These are phyloP conservation scores for Parapsyche elsis DNA, from an alignment of 1,140 invertebrate species.

Conservation along the genomic window DNA sequence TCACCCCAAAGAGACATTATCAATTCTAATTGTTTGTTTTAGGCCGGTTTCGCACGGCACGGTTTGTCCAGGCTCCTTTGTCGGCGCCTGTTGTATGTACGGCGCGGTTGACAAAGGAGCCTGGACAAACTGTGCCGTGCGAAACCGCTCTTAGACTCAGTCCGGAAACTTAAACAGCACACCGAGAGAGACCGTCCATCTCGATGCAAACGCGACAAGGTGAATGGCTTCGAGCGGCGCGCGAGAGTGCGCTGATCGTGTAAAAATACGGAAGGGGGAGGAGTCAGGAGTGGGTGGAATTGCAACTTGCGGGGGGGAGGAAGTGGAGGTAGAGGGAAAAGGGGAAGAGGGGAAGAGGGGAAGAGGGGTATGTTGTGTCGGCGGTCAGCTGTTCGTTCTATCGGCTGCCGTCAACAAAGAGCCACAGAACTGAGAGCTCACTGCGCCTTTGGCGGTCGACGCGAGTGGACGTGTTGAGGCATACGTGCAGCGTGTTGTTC, in stretches of 20 bases:
- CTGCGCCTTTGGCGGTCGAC: slow-evolving; percentile 17
- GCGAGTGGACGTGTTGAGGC: not conserved
- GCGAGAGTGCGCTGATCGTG: not conserved
- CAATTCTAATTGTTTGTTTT: too few relatives aligned
- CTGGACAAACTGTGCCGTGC: too few relatives aligned
- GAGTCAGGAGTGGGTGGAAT: not conserved
- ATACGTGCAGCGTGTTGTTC: not conserved
- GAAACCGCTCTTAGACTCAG: too few relatives aligned
- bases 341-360: not conserved
- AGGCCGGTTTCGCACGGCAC: too few relatives aligned
- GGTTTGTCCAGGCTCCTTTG: too few relatives aligned
- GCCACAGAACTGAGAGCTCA: not conserved
- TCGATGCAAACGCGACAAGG: not conserved
- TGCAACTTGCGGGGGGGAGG: not conserved
- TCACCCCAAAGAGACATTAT: too few relatives aligned
- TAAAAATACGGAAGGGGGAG: not conserved
- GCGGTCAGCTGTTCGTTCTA: slow-evolving; percentile 27
- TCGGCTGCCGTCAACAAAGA: slow-evolving; percentile 12
- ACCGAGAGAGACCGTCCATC: not conserved
- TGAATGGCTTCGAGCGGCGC: slow-evolving; percentile 28
- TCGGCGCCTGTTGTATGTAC: too few relatives aligned
- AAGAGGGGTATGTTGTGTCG: slow-evolving; percentile 7
- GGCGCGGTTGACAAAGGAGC: too few relatives aligned
- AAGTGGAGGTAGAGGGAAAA: not conserved
- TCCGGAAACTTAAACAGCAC: too few relatives aligned